Evolutionary conservation across 2,113 vertebrate genomes (phyloP).

Genomic region (Puntigrus tetrazona): DNA sequence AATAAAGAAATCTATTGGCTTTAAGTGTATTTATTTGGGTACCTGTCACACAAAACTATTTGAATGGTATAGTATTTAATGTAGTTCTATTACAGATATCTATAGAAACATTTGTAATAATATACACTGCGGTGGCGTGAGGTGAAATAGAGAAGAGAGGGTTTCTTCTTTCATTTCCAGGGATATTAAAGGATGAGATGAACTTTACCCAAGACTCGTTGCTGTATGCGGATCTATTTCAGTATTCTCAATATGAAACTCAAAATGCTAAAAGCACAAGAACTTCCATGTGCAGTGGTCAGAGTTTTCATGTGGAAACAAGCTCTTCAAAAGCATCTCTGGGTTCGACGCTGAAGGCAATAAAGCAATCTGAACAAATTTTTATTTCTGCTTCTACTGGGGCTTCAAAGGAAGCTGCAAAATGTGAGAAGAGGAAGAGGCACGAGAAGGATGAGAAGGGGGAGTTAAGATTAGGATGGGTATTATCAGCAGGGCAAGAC

Average conservation of each 20-base stretch:
- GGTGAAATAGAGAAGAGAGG: not conserved
- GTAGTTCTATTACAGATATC: not conserved
- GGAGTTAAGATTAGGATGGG: not conserved
- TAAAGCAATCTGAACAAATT: not conserved
- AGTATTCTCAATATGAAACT: slow-evolving; percentile 14
- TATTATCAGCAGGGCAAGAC: not conserved
- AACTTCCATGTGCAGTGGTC: not conserved
- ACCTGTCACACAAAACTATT: not conserved
- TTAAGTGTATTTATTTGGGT: not conserved
- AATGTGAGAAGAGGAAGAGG: not conserved
- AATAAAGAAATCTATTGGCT: not conserved
- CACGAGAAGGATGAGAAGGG: not conserved
- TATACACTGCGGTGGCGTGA: not conserved
- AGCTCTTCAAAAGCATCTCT: not conserved
- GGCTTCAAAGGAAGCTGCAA: not conserved
- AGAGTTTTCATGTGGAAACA: not conserved
- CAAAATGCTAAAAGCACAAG: not conserved
- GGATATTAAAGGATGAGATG: slow-evolving; percentile 38
- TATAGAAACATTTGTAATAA: not conserved
- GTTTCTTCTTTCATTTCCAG: slow-evolving; percentile 29
- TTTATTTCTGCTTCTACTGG: slow-evolving; percentile 1
- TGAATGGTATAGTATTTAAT: not conserved
- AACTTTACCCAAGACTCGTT: slow-evolving; percentile 39
- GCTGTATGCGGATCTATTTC: slow-evolving; percentile 25
- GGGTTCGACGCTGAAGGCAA: not conserved